These are phyloP conservation scores for Zosterops borbonicus DNA, from an alignment of 2,113 vertebrate species.

Conservation along the genomic window DNA sequence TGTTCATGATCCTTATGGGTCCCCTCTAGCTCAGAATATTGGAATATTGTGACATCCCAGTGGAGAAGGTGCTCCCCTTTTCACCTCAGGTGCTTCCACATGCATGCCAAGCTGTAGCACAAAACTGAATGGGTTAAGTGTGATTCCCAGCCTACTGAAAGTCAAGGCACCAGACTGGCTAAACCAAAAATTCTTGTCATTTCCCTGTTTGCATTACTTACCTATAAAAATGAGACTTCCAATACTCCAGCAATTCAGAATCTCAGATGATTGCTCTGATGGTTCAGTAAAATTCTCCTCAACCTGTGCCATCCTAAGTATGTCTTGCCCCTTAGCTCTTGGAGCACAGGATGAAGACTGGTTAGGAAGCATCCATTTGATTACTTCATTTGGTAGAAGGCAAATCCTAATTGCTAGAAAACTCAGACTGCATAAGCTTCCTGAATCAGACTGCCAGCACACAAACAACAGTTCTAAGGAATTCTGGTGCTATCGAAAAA, in stretches of 20 bases:
- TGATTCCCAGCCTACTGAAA: not conserved
- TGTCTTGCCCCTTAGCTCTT: not conserved
- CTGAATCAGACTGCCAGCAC: not conserved
- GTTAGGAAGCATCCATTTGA: not conserved
- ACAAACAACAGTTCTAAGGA: not conserved
- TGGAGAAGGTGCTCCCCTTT: not conserved
- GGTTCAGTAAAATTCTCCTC: not conserved
- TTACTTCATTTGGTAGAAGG: not conserved
- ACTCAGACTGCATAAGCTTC: not conserved
- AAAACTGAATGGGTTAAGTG: fast-evolving
- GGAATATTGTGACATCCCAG: not conserved
- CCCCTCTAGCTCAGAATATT: not conserved
- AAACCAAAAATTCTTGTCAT: not conserved
- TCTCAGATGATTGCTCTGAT: not conserved
- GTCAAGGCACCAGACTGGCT: not conserved
- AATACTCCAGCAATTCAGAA: not conserved
- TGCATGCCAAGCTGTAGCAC: not conserved
- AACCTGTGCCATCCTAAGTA: not conserved
- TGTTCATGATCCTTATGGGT: not conserved
- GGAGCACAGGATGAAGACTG: not conserved
- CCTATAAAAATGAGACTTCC: not conserved
- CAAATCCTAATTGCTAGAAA: not conserved
- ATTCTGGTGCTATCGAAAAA: not conserved
- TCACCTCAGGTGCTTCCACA: not conserved
- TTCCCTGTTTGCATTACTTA: not conserved